These are phyloP conservation scores for Rhinogobius similis DNA, from an alignment of 2,113 vertebrate genomes.

Conservation along the genomic window DNA sequence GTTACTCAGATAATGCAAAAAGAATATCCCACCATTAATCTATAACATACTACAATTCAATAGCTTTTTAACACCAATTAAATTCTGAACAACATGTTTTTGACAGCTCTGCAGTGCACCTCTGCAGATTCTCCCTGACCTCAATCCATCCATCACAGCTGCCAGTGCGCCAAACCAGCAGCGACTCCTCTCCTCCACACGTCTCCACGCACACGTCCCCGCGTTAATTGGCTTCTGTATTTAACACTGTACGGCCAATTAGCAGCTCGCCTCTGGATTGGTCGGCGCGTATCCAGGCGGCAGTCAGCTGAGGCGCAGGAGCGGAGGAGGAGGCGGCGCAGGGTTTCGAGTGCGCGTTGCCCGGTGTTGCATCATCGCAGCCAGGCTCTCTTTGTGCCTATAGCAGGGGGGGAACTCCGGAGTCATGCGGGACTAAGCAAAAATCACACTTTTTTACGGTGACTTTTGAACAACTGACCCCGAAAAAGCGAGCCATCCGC, in stretches of 20 bases:
- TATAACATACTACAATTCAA: background rate
- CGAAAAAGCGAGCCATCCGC: background rate
- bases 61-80: background rate
- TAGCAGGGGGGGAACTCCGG: slow-evolving; percentile 69
- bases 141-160: slow-evolving; percentile 19
- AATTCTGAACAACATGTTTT: background rate
- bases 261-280: slow-evolving; percentile 45
- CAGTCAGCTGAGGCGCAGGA: slow-evolving; percentile 59
- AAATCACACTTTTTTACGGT: background rate
- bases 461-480: background rate
- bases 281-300: slow-evolving; percentile 62
- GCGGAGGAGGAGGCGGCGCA: background rate
- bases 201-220: background rate
- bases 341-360: slow-evolving; percentile 55
- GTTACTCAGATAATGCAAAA: too few relatives aligned
- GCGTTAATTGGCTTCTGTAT: slow-evolving; percentile 29
- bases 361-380: slow-evolving; percentile 78
- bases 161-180: too few relatives aligned
- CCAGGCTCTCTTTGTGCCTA: slow-evolving; percentile 47
- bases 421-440: slow-evolving; percentile 53
- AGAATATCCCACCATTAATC: too few relatives aligned
- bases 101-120: background rate
- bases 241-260: slow-evolving; percentile 23
- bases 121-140: slow-evolving; percentile 27
- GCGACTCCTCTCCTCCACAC: background rate